Percentiles rank a stretch among this genome's conserved stretches.
Evolutionary conservation across 2,888 invertebrate species (phyloP).

Genomic region (Dryobota labecula): DNA sequence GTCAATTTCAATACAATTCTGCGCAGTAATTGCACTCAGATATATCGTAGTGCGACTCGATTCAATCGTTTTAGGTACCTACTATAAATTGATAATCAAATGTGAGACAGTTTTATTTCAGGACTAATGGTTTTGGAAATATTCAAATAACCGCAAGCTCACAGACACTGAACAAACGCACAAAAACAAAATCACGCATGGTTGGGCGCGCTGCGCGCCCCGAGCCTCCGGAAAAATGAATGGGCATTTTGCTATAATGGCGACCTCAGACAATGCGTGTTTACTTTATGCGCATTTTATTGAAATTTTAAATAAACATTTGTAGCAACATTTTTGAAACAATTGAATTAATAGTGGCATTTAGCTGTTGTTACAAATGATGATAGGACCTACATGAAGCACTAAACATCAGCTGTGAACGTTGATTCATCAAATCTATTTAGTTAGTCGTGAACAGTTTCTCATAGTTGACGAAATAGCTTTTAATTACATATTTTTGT

Average conservation of each 20-base stretch:
- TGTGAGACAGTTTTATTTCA: slow-evolving; percentile 81
- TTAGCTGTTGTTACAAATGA: not conserved
- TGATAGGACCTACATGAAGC: not conserved
- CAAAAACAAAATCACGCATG: slow-evolving; percentile 89
- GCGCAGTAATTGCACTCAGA: slow-evolving; percentile 11
- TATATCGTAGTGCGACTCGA: slow-evolving; percentile 17
- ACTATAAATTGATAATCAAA: slow-evolving; percentile 74
- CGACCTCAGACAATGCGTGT: slow-evolving; percentile 75
- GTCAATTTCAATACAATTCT: slow-evolving; percentile 34
- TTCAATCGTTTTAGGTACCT: slow-evolving; percentile 24
- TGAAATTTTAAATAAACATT: slow-evolving; percentile 46
- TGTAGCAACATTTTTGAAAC: slow-evolving; percentile 5
- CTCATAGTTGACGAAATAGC: slow-evolving; percentile 2
- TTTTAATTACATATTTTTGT: slow-evolving; percentile 53
- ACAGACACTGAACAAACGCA: slow-evolving; percentile 86
- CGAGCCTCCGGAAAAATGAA: slow-evolving; percentile 85
- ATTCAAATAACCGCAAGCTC: slow-evolving; percentile 84
- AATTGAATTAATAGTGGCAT: slow-evolving; percentile 3
- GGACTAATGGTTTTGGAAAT: slow-evolving; percentile 82
- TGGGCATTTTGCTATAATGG: slow-evolving; percentile 87
- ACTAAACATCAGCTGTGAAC: not conserved
- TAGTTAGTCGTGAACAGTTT: not conserved
- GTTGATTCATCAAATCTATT: not conserved
- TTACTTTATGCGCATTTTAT: slow-evolving; percentile 57
- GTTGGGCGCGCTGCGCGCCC: slow-evolving; percentile 79